Evolutionary conservation across 2,113 vertebrate species (phyloP), one percentile per base, ranked within the genome.

Genomic region (Seriola dumerili): DNA sequence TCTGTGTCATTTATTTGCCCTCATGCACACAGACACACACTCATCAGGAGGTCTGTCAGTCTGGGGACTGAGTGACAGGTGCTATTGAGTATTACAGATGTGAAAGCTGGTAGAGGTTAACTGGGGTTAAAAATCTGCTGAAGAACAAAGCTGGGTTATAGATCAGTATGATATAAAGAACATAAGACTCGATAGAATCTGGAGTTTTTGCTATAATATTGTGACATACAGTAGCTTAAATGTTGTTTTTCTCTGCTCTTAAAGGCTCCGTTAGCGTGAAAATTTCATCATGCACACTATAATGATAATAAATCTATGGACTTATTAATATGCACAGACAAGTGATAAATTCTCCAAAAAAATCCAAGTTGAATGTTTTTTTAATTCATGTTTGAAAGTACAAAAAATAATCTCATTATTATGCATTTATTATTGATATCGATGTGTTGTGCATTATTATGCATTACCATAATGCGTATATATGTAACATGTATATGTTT

Each of bases 71-170:
- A 92, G 44, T 92, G 93, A 87, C 92, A 89, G 89, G 69, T 92
- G 91, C 81, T 90, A 36, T 87, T 87, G 85, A 84, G 72, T n/a
- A n/a, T 57, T 48, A 23, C 65, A 76, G 36, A 46, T 57, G 48
- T 84, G 76, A 77, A 92, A 88, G 88, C 86, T 86, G 85, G 13
- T 67, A 0, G 59, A 85, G 90, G 92, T 94, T 91, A 93, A 93
- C 84, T 76, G 87, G 87, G 91, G 89, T 93, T 90, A 91, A 89
- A 91, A 87, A 76, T 76, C 1, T 46, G 59, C 67, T 34, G 34
- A 64, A 21, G 44, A 81, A 65, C 54, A 62, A 57, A 78, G 54
- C 58, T 36, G 14, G 11, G 34, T 75, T 38, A 76, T 63, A 55
- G 44, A 58, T 71, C n/a, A 38, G 34, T 32, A 14, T 38, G 34